These are phyloP conservation scores for Brienomyrus brachyistius DNA, from an alignment of 2,113 vertebrate genomes.

Conservation along the genomic window DNA sequence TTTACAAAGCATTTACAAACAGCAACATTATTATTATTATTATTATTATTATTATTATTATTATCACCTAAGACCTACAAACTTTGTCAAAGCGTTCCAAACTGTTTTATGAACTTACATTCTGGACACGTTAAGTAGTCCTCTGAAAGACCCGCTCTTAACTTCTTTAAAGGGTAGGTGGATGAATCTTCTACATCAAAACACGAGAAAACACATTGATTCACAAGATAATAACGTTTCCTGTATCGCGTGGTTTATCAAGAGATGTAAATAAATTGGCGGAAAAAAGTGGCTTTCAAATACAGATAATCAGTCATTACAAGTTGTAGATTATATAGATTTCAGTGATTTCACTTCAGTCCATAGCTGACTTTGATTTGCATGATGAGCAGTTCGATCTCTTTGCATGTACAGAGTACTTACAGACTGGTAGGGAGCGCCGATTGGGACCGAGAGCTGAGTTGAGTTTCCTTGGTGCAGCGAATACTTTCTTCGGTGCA, in stretches of 20 bases:
- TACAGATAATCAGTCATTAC: background rate
- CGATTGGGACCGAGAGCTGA: conserved; percentile 26
- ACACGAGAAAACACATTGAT: conserved; percentile 12
- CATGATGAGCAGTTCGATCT: background rate
- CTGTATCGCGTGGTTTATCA: background rate
- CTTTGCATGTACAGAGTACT: conserved; percentile 33
- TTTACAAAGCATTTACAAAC: background rate
- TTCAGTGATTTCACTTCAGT: background rate
- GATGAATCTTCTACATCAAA: conserved; percentile 64
- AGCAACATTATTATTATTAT: background rate
- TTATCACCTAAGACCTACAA: no score
- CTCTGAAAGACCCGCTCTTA: conserved; percentile 71
- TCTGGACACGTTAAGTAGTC: conserved; percentile 68
- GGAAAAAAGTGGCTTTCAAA: background rate
- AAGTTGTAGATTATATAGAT: background rate
- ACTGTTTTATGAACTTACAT: conserved; percentile 67
- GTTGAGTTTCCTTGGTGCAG: conserved; percentile 56
- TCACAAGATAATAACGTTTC: background rate
- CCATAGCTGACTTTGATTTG: background rate
- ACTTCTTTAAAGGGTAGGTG: conserved; percentile 73
- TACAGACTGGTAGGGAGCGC: conserved; percentile 43
- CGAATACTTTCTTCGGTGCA: conserved; percentile 46
- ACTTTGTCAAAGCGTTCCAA: background rate
- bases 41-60: conserved; percentile 39
- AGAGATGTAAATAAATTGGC: background rate